phyloP scores from a whole-genome alignment of 2,888 invertebrate species.

The Pyrrhia umbra region DNA sequence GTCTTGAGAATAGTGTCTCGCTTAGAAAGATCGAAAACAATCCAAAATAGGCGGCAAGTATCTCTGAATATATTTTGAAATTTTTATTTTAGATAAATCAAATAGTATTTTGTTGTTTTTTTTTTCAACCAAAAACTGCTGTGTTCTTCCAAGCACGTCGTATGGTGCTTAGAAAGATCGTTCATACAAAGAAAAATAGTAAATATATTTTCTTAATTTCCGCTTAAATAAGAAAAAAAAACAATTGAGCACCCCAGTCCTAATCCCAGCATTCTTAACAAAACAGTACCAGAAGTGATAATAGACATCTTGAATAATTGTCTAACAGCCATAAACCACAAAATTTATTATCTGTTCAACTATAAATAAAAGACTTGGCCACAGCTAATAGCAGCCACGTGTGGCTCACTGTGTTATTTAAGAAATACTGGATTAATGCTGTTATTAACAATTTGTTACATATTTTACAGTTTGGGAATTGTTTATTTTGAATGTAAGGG shows the following conservation, averaged over 20 bases:
- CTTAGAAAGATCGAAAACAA: too few species aligned
- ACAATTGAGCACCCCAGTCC: conserved; percentile 12
- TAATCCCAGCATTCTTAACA: conserved; percentile 38
- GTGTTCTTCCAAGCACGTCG: too few species aligned
- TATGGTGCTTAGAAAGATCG: too few species aligned
- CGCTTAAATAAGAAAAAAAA: not conserved
- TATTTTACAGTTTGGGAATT: conserved; percentile 66
- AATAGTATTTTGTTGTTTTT: too few species aligned
- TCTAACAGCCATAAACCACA: conserved; percentile 62
- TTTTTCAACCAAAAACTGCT: too few species aligned
- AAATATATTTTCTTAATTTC: too few species aligned
- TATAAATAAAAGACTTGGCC: conserved; percentile 77
- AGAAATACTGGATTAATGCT: conserved; percentile 79
- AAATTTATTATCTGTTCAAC: conserved; percentile 63
- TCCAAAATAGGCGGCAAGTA: too few species aligned
- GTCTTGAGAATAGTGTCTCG: not conserved
- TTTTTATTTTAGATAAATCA: too few species aligned
- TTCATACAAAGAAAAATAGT: not conserved
- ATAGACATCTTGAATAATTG: conserved; percentile 66
- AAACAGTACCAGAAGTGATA: conserved; percentile 65
- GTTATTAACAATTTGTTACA: conserved; percentile 82
- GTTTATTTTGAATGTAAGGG: conserved; percentile 74
- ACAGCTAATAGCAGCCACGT: conserved; percentile 75
- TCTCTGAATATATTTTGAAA: too few species aligned
- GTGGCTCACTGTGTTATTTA: conserved; percentile 80